Conservation (phyloP, 2,888 invertebrate species). For the Cryptus viduatorius region DNA sequence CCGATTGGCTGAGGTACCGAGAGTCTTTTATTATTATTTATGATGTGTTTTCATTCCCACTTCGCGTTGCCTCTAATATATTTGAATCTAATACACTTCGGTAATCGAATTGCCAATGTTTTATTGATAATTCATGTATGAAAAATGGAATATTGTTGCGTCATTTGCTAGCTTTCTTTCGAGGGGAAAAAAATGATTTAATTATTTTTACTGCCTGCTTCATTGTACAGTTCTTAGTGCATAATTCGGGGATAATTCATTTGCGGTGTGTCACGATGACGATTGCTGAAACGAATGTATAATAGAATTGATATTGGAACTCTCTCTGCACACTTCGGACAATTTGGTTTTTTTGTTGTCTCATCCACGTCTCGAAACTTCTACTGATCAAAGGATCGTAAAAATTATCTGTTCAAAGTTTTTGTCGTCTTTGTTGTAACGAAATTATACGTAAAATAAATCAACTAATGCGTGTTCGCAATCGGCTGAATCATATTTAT, state of each 20-base stretch:
- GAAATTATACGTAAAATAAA: neutral
- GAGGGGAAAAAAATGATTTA: neutral
- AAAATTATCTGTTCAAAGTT: neutral
- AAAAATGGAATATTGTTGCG: neutral
- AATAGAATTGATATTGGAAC: neutral
- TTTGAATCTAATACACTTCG: slow-evolving; percentile 16
- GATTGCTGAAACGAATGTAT: slow-evolving; percentile 30
- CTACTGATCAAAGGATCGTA: neutral
- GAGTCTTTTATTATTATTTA: neutral
- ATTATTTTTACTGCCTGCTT: neutral
- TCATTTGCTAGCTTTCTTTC: neutral
- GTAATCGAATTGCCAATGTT: neutral
- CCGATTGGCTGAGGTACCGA: neutral
- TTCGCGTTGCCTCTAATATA: neutral
- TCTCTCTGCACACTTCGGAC: neutral
- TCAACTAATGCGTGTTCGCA: neutral
- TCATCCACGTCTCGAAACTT: neutral
- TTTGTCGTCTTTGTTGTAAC: neutral
- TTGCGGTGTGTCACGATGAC: slow-evolving; percentile 55
- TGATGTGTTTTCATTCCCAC: neutral
- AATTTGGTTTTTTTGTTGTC: neutral
- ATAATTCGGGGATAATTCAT: neutral
- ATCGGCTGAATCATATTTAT: neutral
- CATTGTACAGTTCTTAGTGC: neutral
- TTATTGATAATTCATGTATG: neutral